Evolutionary conservation across 2,797 vertebrate genomes (phyloP).

Genomic region (Pseudopleuronectes americanus): DNA sequence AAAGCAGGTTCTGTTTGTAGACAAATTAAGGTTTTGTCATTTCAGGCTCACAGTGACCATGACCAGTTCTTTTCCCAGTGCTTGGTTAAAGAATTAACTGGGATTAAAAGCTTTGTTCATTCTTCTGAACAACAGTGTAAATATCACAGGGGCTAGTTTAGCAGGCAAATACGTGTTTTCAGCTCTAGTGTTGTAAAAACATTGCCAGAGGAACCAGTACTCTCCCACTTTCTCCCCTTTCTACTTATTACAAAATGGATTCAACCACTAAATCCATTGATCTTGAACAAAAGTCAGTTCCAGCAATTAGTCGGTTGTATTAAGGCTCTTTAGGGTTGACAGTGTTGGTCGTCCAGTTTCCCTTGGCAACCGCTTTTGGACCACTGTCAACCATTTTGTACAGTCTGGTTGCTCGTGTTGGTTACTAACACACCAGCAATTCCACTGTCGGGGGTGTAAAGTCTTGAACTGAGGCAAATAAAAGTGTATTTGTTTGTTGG

Average conservation of each 20-base stretch:
- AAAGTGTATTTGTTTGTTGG: background rate
- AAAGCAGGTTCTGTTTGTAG: slow-evolving; percentile 39
- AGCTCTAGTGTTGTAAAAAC: background rate
- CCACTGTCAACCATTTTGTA: slow-evolving; percentile 38
- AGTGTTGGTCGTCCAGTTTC: slow-evolving; percentile 22
- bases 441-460: background rate
- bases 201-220: background rate
- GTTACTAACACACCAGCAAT: background rate
- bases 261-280: slow-evolving; percentile 1
- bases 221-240: background rate
- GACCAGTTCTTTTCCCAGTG: slow-evolving; percentile 23
- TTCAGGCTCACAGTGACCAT: background rate
- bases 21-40: slow-evolving; percentile 32
- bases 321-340: slow-evolving; percentile 11
- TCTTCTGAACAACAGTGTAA: background rate
- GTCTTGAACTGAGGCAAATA: background rate
- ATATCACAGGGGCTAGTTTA: slow-evolving; percentile 26
- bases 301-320: slow-evolving; percentile 1
- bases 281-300: slow-evolving; percentile 4
- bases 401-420: slow-evolving; percentile 20
- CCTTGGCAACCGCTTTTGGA: slow-evolving; percentile 27
- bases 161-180: slow-evolving; percentile 4
- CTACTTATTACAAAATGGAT: background rate
- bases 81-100: slow-evolving; percentile 20
- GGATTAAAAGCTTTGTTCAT: slow-evolving; percentile 18